phyloP scores from a whole-genome alignment of 2,113 vertebrate genomes.

The Nasalis larvatus region DNA sequence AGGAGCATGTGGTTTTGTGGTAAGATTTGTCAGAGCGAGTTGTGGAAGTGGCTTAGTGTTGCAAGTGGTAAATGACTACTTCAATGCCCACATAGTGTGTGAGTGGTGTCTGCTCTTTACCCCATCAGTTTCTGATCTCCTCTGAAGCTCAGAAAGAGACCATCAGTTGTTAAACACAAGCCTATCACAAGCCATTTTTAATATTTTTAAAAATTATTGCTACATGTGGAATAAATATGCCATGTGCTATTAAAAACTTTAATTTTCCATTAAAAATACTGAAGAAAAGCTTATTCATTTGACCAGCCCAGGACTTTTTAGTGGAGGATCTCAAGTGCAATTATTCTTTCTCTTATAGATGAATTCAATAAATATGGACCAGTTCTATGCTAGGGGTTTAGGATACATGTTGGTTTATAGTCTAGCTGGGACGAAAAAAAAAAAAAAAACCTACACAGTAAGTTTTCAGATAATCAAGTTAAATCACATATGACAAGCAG shows the following conservation, averaged over 20 bases:
- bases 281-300: background rate
- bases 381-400: background rate
- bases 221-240: background rate
- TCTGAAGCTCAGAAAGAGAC: background rate
- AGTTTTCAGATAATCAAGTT: background rate
- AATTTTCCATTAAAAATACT: background rate
- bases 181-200: background rate
- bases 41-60: conserved; percentile 60
- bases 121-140: background rate
- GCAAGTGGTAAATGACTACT: conserved; percentile 1
- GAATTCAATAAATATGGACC: background rate
- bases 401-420: background rate
- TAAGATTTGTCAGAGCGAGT: conserved; percentile 62
- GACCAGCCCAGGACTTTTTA: background rate
- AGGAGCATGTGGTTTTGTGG: conserved; percentile 74
- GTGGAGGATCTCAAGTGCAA: background rate
- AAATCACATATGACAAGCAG: background rate
- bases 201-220: background rate
- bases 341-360: conserved; percentile 2
- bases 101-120: background rate
- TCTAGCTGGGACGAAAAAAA: background rate
- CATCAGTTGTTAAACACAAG: background rate
- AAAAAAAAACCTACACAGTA: background rate
- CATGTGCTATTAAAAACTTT: background rate
- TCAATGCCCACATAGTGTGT: background rate